Conservation (phyloP, 2,888 invertebrate species). For the Oegoconia quadripuncta region DNA sequence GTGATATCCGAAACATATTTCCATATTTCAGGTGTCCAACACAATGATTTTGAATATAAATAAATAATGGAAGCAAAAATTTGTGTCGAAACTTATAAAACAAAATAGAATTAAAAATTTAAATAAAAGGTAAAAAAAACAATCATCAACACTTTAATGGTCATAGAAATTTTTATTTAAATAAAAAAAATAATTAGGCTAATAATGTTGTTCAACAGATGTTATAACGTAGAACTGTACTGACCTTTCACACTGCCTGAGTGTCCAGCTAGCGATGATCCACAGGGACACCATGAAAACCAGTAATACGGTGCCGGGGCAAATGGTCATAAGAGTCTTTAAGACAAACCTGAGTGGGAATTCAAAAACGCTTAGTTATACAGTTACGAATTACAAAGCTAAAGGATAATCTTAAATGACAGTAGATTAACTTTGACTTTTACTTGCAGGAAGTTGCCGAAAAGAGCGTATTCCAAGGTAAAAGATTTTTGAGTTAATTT, state of each 20-base stretch:
- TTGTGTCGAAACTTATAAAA: slow-evolving; percentile 52
- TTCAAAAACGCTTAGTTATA: no score
- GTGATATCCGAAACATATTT: slow-evolving; percentile 30
- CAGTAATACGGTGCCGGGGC: slow-evolving; percentile 97
- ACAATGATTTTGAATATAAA: slow-evolving; percentile 34
- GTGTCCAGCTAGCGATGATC: slow-evolving; percentile 99
- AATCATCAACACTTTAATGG: slow-evolving; percentile 15
- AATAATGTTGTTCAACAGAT: neutral
- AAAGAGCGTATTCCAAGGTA: no score
- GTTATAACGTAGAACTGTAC: slow-evolving; percentile 38
- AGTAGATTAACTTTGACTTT: no score
- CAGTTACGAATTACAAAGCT: no score
- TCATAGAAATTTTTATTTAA: slow-evolving; percentile 15
- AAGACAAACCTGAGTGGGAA: slow-evolving; percentile 92
- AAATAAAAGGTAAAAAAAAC: slow-evolving; percentile 2
- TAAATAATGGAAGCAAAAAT: slow-evolving; percentile 40
- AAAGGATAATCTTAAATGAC: no score
- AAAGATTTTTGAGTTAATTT: no score
- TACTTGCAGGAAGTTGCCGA: no score
- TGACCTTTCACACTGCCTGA: slow-evolving; percentile 99
- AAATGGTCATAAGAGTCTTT: slow-evolving; percentile 99
- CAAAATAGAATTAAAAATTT: slow-evolving; percentile 32
- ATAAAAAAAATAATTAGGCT: neutral
- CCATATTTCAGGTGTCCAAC: slow-evolving; percentile 20
- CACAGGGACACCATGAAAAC: slow-evolving; percentile 99